Evolutionary conservation across 2,113 vertebrate genomes (phyloP).

Genomic region (Numenius arquata): DNA sequence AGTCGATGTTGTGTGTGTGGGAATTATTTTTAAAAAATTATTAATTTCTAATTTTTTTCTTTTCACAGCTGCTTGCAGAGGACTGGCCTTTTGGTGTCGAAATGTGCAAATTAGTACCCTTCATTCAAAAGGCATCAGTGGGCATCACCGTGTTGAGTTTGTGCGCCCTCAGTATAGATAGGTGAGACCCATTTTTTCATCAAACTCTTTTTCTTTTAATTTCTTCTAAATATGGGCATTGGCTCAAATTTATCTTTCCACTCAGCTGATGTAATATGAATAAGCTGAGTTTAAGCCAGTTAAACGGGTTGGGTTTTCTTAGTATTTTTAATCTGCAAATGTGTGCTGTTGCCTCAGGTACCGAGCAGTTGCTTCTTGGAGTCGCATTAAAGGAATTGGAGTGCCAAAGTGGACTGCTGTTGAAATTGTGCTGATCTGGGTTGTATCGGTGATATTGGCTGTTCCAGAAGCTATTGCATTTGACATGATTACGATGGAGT

Average conservation of each 20-base stretch:
- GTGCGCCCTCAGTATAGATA: slow-evolving; percentile 91
- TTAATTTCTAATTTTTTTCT: not conserved
- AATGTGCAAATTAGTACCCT: slow-evolving; percentile 92
- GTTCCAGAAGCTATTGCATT: slow-evolving; percentile 90
- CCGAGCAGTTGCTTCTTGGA: slow-evolving; percentile 88
- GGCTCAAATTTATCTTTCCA: not conserved
- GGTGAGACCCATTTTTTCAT: slow-evolving; percentile 71
- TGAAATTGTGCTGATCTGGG: slow-evolving; percentile 91
- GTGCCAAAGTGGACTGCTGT: slow-evolving; percentile 85
- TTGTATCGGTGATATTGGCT: slow-evolving; percentile 84
- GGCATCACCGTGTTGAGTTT: slow-evolving; percentile 93
- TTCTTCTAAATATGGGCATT: not conserved
- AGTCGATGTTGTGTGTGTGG: not conserved
- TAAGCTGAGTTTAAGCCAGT: not conserved
- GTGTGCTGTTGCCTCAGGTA: slow-evolving; percentile 75
- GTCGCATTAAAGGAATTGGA: slow-evolving; percentile 85
- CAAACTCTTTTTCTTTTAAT: not conserved
- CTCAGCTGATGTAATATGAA: not conserved
- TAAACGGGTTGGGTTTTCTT: not conserved
- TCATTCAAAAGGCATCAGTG: slow-evolving; percentile 91
- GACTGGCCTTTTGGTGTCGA: slow-evolving; percentile 90
- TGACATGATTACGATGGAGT: slow-evolving; percentile 84
- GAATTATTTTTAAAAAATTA: not conserved
- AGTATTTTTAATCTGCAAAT: not conserved
- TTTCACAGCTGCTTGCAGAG: slow-evolving; percentile 83